Conservation (phyloP, 2,113 vertebrate genomes). For the Carlito syrichta region DNA sequence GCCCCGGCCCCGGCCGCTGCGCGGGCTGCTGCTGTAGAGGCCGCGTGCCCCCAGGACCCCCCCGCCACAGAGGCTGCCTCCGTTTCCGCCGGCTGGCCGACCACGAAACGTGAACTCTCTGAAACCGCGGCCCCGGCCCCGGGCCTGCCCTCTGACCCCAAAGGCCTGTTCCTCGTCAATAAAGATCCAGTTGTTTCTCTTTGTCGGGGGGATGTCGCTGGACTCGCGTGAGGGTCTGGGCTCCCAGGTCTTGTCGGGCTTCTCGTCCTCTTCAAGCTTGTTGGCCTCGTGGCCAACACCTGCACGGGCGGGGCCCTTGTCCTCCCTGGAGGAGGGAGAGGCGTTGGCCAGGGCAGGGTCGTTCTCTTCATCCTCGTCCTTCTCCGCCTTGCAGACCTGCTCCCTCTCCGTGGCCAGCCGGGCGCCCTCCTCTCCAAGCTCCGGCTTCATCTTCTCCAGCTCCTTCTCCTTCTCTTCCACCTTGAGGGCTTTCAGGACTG, state of each 20-base stretch:
- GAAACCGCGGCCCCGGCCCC: constrained; percentile 91
- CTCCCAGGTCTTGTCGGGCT: constrained; percentile 87
- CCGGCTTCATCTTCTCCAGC: constrained; percentile 89
- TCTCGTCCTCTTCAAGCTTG: constrained; percentile 83
- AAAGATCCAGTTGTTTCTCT: constrained; percentile 98
- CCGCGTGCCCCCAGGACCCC: constrained; percentile 20
- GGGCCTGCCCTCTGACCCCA: constrained; percentile 88
- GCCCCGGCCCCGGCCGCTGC: constrained; percentile 85
- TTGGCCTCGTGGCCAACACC: constrained; percentile 75
- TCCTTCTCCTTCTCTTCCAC: constrained; percentile 98
- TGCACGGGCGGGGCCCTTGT: constrained; percentile 78
- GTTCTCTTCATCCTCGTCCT: constrained; percentile 85
- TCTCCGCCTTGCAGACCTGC: constrained; percentile 73
- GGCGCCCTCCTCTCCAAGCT: constrained; percentile 82
- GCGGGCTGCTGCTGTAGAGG: constrained; percentile 80
- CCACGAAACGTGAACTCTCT: constrained; percentile 92
- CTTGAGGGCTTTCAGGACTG: constrained; percentile 96
- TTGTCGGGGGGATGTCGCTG: constrained; percentile 84
- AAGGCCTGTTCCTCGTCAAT: constrained; percentile 98
- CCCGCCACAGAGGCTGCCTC: constrained; percentile 67
- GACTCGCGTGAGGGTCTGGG: constrained; percentile 84
- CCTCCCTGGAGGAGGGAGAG: constrained; percentile 73
- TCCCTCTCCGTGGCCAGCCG: constrained; percentile 85
- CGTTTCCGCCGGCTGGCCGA: constrained; percentile 65
- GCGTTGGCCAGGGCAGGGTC: constrained; percentile 72